Base-by-base conservation (phyloP, 2,888 invertebrate species). In the Dromius quadrimaculatus region DNA sequence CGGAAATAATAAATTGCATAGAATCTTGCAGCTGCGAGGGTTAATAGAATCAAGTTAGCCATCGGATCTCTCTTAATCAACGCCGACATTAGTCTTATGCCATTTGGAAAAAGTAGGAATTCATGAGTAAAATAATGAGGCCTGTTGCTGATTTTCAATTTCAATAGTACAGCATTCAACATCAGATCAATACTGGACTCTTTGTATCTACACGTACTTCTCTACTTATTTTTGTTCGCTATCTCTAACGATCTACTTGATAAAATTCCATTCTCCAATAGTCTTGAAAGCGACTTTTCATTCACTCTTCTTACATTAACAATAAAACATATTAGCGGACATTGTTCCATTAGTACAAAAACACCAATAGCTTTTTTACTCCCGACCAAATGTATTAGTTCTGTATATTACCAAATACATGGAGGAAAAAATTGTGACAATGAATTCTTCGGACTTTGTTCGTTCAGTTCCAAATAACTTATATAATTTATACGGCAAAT, bases 11-110 rank as follows among this genome's bases (percentile, higher is more conserved):
- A 70, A 70, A 70, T 70, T 62, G 70, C 70, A 62, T 61, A 28
- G 62, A 70, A 70, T 70, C 70, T 70, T 47, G 70, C 61, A 62
- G 38, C 61, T 62, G 70, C 62, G 70, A 61, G 70, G 47, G 70
- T 36, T 70, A 70, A 70, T 70, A 47, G 70, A 70, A 70, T 70
- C 62, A 70, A 70, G 70, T 70, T 70, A 70, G 70, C 50, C 61
- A 62, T 70, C 50, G 70, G 50, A 62, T 62, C 70, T 70, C 62
- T 70, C 70, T 70, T 70, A 70, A 70, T 70, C 70, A 70, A 62
- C 62, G 62, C 70, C n/a, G 61, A 70, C 70, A 70, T 70, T 70
- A 70, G 62, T 70, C 70, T 70, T 70, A 61, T 62, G 62, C 47
- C 70, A 61, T 70, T 70, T 70, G 62, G 70, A 70, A 62, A 61